Conservation (phyloP, 2,888 invertebrate genomes). For the Chalcosyrphus nemorum region DNA sequence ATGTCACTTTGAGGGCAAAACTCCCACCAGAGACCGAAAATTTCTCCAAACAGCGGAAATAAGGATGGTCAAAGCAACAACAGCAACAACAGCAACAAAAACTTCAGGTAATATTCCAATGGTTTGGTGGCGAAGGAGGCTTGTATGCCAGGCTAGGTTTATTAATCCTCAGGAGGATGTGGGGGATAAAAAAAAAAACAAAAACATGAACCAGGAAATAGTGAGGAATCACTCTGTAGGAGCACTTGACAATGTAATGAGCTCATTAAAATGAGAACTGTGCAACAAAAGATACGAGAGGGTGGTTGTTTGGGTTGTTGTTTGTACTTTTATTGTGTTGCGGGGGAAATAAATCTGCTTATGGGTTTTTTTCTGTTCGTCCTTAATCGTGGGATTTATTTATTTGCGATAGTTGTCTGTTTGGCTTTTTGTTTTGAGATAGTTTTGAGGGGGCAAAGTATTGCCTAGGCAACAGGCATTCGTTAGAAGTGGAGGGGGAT, state of each 20-base stretch:
- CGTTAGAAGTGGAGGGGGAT: no score
- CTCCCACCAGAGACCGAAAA: conserved; percentile 18
- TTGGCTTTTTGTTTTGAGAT: no score
- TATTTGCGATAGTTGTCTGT: no score
- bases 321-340: neutral
- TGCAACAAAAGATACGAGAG: neutral
- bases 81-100: conserved; percentile 6
- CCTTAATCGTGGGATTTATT: no score
- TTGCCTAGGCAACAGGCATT: no score
- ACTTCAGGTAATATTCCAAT: neutral
- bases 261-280: conserved; percentile 30
- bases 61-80: neutral
- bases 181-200: neutral
- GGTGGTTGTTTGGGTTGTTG: neutral
- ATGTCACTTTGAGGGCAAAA: conserved; percentile 42
- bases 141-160: neutral
- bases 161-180: conserved; percentile 20
- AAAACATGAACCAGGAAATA: no score
- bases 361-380: no score
- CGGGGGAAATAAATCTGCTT: no score
- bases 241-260: conserved; percentile 2
- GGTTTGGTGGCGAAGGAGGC: neutral
- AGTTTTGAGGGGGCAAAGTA: no score
- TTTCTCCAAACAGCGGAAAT: neutral
- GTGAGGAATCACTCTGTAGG: conserved; percentile 10